These are phyloP conservation scores for Caenorhabditis japonica DNA, from an alignment of 2,888 invertebrate genomes.

Conservation along the genomic window DNA sequence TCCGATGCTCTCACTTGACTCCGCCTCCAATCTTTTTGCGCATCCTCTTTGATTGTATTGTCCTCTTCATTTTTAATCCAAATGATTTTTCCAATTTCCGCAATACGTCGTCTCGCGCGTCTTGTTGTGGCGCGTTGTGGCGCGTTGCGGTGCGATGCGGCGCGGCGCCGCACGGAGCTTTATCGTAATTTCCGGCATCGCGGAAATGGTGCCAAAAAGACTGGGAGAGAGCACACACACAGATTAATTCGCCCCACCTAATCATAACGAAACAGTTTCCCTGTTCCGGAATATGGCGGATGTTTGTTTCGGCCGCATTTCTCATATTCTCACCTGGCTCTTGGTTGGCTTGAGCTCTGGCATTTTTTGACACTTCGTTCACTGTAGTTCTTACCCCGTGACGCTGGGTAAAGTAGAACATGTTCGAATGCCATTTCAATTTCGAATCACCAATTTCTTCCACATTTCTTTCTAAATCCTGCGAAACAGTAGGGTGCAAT, in stretches of 20 bases:
- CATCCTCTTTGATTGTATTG: slow-evolving; percentile 20
- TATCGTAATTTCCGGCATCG: not conserved
- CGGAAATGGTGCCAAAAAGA: not conserved
- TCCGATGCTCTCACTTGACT: slow-evolving; percentile 41
- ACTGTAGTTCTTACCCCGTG: no score
- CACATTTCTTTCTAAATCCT: not conserved
- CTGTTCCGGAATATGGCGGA: slow-evolving; percentile 49
- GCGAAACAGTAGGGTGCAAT: no score
- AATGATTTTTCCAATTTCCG: no score
- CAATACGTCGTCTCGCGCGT: no score
- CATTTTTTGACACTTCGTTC: slow-evolving; percentile 29
- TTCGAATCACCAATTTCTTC: no score
- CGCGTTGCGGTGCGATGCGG: no score
- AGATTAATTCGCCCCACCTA: slow-evolving; percentile 43
- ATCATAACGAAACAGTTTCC: slow-evolving; percentile 50
- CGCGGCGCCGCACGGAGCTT: no score
- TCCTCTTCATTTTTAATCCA: slow-evolving; percentile 43
- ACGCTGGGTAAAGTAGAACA: no score
- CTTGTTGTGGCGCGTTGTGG: no score
- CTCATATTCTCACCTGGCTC: slow-evolving; percentile 6
- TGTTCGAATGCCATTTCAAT: no score
- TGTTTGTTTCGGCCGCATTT: slow-evolving; percentile 3
- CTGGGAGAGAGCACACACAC: slow-evolving; percentile 19
- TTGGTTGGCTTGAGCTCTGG: not conserved
- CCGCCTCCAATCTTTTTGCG: slow-evolving; percentile 12